phyloP scores from a whole-genome alignment of 2,113 vertebrate genomes.

The Calidris pugnax region DNA sequence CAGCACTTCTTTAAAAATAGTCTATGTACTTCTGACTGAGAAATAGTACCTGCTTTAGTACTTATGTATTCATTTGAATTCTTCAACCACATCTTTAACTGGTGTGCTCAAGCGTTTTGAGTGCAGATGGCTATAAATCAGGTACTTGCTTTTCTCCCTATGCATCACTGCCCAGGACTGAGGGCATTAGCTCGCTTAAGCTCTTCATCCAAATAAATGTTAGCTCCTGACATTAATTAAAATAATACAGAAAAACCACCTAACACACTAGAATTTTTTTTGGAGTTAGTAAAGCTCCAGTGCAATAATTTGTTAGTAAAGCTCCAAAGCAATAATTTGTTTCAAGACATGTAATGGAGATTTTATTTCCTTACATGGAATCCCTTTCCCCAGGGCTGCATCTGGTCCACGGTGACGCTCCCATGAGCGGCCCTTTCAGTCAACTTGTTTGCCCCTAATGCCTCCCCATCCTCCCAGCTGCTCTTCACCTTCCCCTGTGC shows the following conservation, averaged over 20 bases:
- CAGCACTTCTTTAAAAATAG: not conserved
- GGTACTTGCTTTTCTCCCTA: rapidly evolving
- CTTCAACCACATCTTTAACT: not conserved
- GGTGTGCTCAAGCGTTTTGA: not conserved
- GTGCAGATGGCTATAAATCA: not conserved
- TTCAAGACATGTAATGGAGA: not conserved
- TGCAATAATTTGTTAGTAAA: not conserved
- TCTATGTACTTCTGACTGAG: no score
- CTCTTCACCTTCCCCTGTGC: not conserved
- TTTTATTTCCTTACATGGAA: not conserved
- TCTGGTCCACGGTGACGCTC: not conserved
- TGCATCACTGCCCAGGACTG: not conserved
- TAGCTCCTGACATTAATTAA: not conserved
- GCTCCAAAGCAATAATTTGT: not conserved
- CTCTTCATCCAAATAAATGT: not conserved
- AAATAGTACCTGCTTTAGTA: not conserved
- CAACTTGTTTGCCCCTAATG: rapidly evolving
- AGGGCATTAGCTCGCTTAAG: not conserved
- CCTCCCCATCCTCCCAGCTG: not conserved
- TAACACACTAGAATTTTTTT: not conserved
- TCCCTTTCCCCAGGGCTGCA: not conserved
- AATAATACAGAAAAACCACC: not conserved
- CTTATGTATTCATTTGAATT: not conserved
- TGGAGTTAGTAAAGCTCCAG: not conserved
- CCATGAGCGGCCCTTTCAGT: not conserved